Base-by-base conservation (phyloP, 2,888 invertebrate genomes). In the Drosophila nr. medialis region DNA sequence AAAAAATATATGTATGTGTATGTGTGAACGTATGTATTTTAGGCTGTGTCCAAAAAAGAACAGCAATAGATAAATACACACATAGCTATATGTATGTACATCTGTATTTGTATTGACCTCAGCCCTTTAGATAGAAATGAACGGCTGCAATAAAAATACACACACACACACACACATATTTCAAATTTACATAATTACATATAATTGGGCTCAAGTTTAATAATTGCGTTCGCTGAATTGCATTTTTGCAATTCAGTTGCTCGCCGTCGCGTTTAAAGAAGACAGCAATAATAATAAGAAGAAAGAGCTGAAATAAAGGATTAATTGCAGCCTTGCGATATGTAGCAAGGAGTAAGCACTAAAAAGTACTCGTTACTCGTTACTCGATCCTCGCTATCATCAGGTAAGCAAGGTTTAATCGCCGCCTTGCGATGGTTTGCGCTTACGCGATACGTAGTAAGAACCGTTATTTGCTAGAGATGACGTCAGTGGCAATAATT, bases 111-210 rank as follows among this genome's bases (percentile, higher is more conserved):
- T 60, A 40, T 55, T 40, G 8, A 40, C 50, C 18, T 29, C 50
- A 61, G 30, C 61, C 51, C 24, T 60, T 62, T 63, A 71, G 58
- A 76, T 77, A 50, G 73, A 77, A 62, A 42, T 55, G 63, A 73
- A 56, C 72, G 77, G 76, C 67, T 76, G 76, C 77, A 71, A 42
- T 38, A 56, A 38, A 64, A 11, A 30, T 42, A 10, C 50, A 34
- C 18, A 15, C 27, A 34, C 59, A 48, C 34, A 34, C 13, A 51
- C 4, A 21, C 21, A 45, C 24, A 45, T 15, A 24, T 45, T 15
- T 45, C 15, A 45, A 45, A 15, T 45, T 24, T 45, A 24, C 45
- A 45, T 45, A 45, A 45, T 45, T 49, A 10, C 49, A 29, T 27
- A 29, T 48, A 48, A 56, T 56, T 61, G 51, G 34, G 34, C 40